phyloP scores from a whole-genome alignment of 92 coral and sea anemone genomes.

The Epizoanthus stellaris region DNA sequence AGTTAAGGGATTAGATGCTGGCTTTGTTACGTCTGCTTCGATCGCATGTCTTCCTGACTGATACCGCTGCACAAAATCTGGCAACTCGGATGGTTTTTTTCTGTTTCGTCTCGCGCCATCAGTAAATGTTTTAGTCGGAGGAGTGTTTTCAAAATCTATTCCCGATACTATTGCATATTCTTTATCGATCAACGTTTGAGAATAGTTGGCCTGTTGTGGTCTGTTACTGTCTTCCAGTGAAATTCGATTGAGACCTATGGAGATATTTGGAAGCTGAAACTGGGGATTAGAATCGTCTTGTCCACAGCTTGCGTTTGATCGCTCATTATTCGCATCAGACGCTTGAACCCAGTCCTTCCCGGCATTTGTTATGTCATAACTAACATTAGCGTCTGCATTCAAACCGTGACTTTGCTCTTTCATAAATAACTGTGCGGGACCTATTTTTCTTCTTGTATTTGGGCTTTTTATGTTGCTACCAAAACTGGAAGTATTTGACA shows the following conservation, averaged over 20 bases:
- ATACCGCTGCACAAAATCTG: background rate
- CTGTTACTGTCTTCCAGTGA: constrained; percentile 34
- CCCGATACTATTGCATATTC: background rate
- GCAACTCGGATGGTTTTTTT: background rate
- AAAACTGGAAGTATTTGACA: background rate
- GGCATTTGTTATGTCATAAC: background rate
- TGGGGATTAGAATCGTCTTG: background rate
- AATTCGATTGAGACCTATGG: constrained; percentile 7
- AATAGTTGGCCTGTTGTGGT: background rate
- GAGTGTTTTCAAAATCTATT: background rate
- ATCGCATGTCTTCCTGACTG: background rate
- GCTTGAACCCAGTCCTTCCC: constrained; percentile 8
- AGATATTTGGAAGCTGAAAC: constrained; percentile 56
- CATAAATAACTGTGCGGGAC: background rate
- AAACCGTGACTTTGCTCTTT: background rate
- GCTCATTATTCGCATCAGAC: background rate
- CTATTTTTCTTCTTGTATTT: background rate
- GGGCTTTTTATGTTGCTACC: background rate
- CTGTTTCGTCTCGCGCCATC: background rate
- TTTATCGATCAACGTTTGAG: constrained; percentile 5
- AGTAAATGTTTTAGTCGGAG: background rate
- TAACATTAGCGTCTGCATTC: background rate
- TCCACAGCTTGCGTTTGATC: background rate
- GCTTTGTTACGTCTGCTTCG: too few species aligned
- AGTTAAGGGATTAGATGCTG: background rate